phyloP scores from a whole-genome alignment of 1,140 invertebrate species.

The Microplitis mediator region DNA sequence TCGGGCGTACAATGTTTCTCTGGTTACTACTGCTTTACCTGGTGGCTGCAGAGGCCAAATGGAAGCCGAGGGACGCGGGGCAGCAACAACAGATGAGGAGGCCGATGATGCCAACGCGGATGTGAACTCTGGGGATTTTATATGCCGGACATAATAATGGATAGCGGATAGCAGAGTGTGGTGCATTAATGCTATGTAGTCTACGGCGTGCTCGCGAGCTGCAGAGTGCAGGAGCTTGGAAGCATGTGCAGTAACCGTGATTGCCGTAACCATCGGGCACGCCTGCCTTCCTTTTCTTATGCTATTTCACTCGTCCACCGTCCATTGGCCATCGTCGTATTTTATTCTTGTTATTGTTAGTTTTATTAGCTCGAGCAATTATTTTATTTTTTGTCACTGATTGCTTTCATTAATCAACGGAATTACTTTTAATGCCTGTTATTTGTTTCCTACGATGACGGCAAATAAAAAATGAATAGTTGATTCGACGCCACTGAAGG shows the following conservation, averaged over 20 bases:
- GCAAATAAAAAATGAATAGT: no score
- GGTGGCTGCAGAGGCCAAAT: background rate
- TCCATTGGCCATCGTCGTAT: background rate
- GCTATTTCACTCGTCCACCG: background rate
- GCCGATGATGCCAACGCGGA: slow-evolving; percentile 27
- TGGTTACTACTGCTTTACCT: background rate
- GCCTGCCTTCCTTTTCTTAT: slow-evolving; percentile 32
- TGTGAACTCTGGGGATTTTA: slow-evolving; percentile 34
- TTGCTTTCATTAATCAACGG: no score
- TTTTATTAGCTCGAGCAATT: no score
- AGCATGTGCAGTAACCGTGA: slow-evolving; percentile 45
- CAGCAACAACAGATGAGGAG: background rate
- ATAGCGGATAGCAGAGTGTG: slow-evolving; percentile 25
- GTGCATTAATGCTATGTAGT: slow-evolving; percentile 1
- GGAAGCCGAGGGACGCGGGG: no score
- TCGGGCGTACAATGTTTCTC: slow-evolving; percentile 25
- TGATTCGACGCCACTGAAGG: no score
- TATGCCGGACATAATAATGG: slow-evolving; percentile 37
- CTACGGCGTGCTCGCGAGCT: slow-evolving; percentile 33
- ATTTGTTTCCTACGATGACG: background rate
- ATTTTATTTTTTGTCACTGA: no score
- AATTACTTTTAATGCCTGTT: background rate
- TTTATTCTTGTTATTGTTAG: background rate
- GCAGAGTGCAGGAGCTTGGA: slow-evolving; percentile 40
- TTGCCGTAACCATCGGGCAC: slow-evolving; percentile 53